Base-by-base conservation (phyloP, 2,888 invertebrate species). In the Cephus pulcher region DNA sequence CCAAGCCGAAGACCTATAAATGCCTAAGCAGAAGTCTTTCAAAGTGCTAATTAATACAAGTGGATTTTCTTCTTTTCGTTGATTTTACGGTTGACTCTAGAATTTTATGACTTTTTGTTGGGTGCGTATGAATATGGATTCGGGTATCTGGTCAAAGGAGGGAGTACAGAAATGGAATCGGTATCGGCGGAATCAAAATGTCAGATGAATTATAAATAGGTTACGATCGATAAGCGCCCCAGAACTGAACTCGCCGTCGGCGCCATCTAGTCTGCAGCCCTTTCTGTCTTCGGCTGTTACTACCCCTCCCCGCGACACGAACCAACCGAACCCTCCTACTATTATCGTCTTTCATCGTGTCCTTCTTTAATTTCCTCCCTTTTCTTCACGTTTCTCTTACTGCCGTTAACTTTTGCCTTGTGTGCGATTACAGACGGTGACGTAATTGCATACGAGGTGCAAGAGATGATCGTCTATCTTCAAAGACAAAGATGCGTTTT, bases 191-290 rank as follows among this genome's bases (percentile, higher is more conserved):
- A 90, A 88, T 90, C 89, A 87, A 90, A 90, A 89, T 86, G 87
- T 87, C 87, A 88, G 86, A 88, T 89, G 87, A 89, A 90, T 89
- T 89, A 89, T 89, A 89, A 89, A 90, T 88, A 90, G 88, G 88
- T 86, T 86, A 86, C 86, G 90, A 90, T 90, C 90, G 89, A 91
- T 90, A 89, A 85, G 84, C 86, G 86, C 81, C 87, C 88, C 85
- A 86, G 87, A 88, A 88, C 81, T 34, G 71, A 35, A 76, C 77
- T 75, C 84, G 83, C 81, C 83, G 73, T 80, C 76, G 86, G 89
- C 90, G 90, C 90, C 90, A 90, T 88, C 90, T 90, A 88, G 88
- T 89, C 88, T 87, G 84, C 87, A 76, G 82, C 83, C 84, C 84
- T 86, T 85, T 80, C 81, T 81, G 82, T 85, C 84, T 83, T 87